A percentile compares a stretch with the other conserved stretches of the same genome.
Evolutionary conservation across 2,113 vertebrate genomes (phyloP).

Genomic region (Daubentonia madagascariensis): DNA sequence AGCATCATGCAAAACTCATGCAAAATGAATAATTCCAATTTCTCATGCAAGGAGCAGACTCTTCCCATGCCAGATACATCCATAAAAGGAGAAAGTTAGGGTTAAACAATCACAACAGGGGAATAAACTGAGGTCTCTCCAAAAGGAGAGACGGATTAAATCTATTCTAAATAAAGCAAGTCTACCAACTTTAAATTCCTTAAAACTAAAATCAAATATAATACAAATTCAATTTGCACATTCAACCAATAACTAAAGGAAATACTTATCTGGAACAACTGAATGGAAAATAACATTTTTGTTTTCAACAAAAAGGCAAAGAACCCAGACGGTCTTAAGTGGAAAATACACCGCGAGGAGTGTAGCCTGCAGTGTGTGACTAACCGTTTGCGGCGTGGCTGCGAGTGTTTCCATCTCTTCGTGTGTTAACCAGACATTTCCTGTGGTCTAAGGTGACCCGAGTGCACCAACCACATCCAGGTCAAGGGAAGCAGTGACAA

Average conservation of each 20-base stretch:
- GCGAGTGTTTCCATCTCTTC: conserved; percentile 99
- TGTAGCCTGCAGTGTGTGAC: conserved; percentile 80
- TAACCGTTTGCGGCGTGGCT: conserved; percentile 97
- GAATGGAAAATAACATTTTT: not conserved
- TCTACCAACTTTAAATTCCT: not conserved
- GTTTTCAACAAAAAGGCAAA: conserved; percentile 39
- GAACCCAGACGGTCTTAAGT: not conserved
- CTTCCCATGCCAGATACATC: not conserved
- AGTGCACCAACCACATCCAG: conserved; percentile 86
- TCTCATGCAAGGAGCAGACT: conserved; percentile 37
- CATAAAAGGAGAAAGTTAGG: not conserved
- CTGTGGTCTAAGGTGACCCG: conserved; percentile 93
- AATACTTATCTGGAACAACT: conserved; percentile 18
- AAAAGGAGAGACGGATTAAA: not conserved
- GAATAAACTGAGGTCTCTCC: not conserved
- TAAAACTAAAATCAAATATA: not conserved
- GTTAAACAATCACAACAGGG: not conserved
- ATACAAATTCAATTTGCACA: not conserved
- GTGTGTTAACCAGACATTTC: conserved; percentile 99
- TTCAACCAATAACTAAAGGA: conserved; percentile 54
- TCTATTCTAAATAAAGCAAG: not conserved
- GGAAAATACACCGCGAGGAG: conserved; percentile 58
- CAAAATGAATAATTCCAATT: not conserved
- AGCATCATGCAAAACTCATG: conserved; percentile 74
- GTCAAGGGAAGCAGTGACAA: conserved; percentile 86